Percentiles rank a stretch among this genome's conserved stretches.
These are phyloP conservation scores for Frankliniella intonsa DNA, from an alignment of 2,888 invertebrate species.

Conservation along the genomic window DNA sequence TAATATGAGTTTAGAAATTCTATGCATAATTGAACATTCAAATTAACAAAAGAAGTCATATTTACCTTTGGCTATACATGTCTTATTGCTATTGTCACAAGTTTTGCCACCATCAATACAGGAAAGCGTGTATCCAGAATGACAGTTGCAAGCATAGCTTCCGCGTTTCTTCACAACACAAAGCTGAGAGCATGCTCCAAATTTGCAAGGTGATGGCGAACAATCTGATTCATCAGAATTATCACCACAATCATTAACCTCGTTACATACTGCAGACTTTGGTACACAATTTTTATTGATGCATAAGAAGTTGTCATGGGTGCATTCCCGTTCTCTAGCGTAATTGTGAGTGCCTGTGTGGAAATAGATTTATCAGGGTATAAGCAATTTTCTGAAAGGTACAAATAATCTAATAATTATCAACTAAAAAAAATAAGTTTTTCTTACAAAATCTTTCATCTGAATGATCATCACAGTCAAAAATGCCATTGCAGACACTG, in stretches of 20 bases:
- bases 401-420: background rate
- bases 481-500: conserved; percentile 45
- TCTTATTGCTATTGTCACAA: conserved; percentile 29
- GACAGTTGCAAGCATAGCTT: background rate
- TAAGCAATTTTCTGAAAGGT: too few species aligned
- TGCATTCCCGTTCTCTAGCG: background rate
- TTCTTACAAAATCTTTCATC: conserved; percentile 57
- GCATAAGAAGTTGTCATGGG: conserved; percentile 41
- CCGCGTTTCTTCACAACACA: conserved; percentile 57
- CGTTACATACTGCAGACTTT: conserved; percentile 55
- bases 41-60: conserved; percentile 19
- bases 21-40: background rate
- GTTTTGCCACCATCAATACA: background rate
- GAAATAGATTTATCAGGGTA: background rate
- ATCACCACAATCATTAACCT: conserved; percentile 54
- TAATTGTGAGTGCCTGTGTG: background rate
- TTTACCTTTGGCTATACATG: conserved; percentile 43
- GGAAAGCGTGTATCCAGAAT: background rate
- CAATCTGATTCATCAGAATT: conserved; percentile 45
- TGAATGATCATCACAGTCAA: conserved; percentile 59
- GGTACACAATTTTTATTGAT: conserved; percentile 55
- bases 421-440: conserved; percentile 40
- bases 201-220: conserved; percentile 52
- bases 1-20: background rate
- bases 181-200: conserved; percentile 73